Base-by-base conservation (phyloP, 2,113 vertebrate species). In the Phylloscopus trochilus region DNA sequence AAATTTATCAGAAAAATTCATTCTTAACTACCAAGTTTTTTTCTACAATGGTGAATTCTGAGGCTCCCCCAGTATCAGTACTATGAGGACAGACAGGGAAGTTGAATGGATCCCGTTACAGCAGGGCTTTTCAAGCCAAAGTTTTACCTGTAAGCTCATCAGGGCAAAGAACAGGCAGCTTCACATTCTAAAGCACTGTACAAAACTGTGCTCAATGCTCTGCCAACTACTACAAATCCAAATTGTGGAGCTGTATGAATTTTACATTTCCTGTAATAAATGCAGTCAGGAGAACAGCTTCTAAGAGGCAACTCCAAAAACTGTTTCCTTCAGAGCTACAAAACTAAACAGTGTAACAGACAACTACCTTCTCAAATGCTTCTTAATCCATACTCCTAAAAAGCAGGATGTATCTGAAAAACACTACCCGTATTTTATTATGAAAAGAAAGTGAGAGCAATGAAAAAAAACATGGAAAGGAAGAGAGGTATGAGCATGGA, bases 31-130 rank as follows among this genome's bases (percentile, higher is more conserved):
- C 5, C 11, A 73, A 49, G 47, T 22, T 46, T 7, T 63, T 26
- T 68, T 33, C 56, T 39, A 51, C 14, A 53, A 11, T 9, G 47
- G 4, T 4, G 74, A 89, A 72, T 70, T 72, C 44, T 62, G 35
- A 89, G 41, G 15, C 21, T 74, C 17, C 31, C 41, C 11, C 37
- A 66, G 17, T 16, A 87, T 11, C 58, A 58, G n/a, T 2, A 47
- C 11, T 10, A 31, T 1, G 1, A 69, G 14, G 31, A 33, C 4
- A 73, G 22, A 68, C 0, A 75, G 7, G 30, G 9, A 93, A 85
- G 33, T 4, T 0, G 0, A 79, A 73, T 11, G 9, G 18, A 66
- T 33, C 30, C 43, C 16, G 4, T 59, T 8, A 21, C 10, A 64
- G 5, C 9, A 74, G 66, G 22, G 10, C 22, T 52, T 49, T 63